phyloP scores from a whole-genome alignment of 92 coral and sea anemone genomes.

The Porites cylindrica region DNA sequence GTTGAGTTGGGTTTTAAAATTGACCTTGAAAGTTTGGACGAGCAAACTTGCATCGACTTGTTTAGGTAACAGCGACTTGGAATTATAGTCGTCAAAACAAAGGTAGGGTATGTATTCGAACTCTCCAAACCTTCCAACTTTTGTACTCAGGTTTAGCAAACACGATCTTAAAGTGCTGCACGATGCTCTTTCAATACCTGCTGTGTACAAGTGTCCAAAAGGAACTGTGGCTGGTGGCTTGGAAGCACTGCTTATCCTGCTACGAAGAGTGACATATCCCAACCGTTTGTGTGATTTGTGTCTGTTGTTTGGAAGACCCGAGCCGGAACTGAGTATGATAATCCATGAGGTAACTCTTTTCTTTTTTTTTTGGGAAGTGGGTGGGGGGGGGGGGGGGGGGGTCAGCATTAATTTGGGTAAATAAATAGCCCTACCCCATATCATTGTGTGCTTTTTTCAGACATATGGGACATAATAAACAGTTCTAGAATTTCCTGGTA shows the following conservation, averaged over 20 bases:
- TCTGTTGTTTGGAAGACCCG: constrained; percentile 72
- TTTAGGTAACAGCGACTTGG: too few relatives aligned
- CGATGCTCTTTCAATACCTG: constrained; percentile 32
- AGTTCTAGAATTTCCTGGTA: not conserved
- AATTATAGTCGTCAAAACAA: too few relatives aligned
- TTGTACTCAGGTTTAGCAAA: too few relatives aligned
- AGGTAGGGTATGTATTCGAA: too few relatives aligned
- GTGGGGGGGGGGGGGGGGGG: too few relatives aligned
- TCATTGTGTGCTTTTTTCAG: constrained; percentile 4
- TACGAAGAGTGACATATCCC: constrained; percentile 67
- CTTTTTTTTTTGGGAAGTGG: too few relatives aligned
- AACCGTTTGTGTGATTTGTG: constrained; percentile 74
- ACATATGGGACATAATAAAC: not conserved
- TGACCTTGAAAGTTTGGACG: too few relatives aligned
- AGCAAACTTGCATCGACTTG: too few relatives aligned
- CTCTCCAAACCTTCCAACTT: too few relatives aligned
- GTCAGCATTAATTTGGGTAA: constrained; percentile 4
- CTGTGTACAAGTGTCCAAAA: constrained; percentile 65
- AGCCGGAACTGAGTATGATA: constrained; percentile 79
- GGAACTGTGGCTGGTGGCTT: constrained; percentile 79
- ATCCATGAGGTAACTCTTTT: constrained; percentile 68
- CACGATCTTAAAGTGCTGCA: too few relatives aligned
- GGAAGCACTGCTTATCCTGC: constrained; percentile 67
- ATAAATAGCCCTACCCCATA: not conserved
- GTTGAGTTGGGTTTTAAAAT: too few relatives aligned